Conservation (phyloP, 2,797 vertebrate species). For the Paramormyrops hopkinsi region DNA sequence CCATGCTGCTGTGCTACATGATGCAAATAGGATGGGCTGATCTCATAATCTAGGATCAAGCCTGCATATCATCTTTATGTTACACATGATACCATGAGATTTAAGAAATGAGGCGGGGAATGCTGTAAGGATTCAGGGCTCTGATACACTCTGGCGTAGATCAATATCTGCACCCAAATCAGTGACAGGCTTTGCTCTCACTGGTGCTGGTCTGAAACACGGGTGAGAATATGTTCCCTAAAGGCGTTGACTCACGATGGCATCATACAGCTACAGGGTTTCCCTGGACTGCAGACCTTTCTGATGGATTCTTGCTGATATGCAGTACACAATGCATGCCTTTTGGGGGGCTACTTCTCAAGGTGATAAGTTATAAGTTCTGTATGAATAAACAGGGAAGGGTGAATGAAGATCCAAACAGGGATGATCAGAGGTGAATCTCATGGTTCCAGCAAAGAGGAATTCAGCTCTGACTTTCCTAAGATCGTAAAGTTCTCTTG, state of each 20-base stretch:
- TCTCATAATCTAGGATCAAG: neutral
- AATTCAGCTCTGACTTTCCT: neutral
- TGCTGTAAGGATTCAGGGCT: neutral
- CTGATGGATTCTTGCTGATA: neutral
- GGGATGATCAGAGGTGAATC: neutral
- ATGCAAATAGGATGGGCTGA: neutral
- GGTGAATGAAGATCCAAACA: neutral
- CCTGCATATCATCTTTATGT: neutral
- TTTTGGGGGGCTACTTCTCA: neutral
- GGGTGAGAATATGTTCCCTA: neutral
- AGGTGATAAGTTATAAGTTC: neutral
- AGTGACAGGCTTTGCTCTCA: neutral
- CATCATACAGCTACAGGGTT: neutral
- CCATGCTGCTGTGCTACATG: neutral
- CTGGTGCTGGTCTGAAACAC: neutral
- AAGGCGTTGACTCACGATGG: neutral
- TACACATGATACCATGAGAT: neutral
- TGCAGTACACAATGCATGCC: neutral
- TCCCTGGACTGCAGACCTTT: neutral
- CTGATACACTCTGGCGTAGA: neutral
- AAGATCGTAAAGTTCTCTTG: too few species aligned
- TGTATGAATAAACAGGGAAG: neutral
- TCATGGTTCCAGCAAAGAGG: neutral
- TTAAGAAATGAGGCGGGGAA: neutral
- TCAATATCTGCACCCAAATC: neutral